A percentile compares a stretch with the other conserved stretches of the same genome.
Evolutionary conservation across 2,888 invertebrate genomes (phyloP).

Genomic region (Eupsilia transversa): DNA sequence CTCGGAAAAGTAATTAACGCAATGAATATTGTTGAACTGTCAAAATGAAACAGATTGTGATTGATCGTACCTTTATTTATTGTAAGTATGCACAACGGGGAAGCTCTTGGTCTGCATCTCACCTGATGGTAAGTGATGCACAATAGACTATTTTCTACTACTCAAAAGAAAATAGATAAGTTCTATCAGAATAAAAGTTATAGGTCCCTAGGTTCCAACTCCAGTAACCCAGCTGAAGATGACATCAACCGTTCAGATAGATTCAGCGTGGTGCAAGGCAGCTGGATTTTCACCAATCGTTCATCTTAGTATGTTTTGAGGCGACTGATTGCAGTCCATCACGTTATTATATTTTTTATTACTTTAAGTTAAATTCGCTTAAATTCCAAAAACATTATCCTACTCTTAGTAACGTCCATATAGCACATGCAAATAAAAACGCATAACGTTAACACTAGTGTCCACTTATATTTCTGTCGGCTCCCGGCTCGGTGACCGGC

Average conservation of each 20-base stretch:
- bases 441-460: constrained; percentile 70
- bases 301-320: background rate
- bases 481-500: constrained; percentile 68
- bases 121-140: too few species aligned
- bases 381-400: background rate
- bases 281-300: background rate
- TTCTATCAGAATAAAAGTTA: background rate
- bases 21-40: too few species aligned
- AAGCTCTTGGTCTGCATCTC: too few species aligned
- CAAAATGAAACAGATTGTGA: too few species aligned
- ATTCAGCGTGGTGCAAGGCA: background rate
- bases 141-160: too few species aligned
- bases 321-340: background rate
- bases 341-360: background rate
- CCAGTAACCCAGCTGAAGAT: background rate
- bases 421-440: constrained; percentile 67
- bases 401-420: constrained; percentile 26
- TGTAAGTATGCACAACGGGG: too few species aligned
- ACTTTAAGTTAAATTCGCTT: background rate
- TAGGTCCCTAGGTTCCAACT: background rate
- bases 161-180: background rate
- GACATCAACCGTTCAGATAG: background rate
- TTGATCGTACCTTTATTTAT: too few species aligned
- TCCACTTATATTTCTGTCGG: constrained; percentile 71
- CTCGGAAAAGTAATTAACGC: too few species aligned